Percentiles rank a stretch among this genome's conserved stretches.
Conservation (phyloP, 2,888 invertebrate species). For the Heliconius charithonia region DNA sequence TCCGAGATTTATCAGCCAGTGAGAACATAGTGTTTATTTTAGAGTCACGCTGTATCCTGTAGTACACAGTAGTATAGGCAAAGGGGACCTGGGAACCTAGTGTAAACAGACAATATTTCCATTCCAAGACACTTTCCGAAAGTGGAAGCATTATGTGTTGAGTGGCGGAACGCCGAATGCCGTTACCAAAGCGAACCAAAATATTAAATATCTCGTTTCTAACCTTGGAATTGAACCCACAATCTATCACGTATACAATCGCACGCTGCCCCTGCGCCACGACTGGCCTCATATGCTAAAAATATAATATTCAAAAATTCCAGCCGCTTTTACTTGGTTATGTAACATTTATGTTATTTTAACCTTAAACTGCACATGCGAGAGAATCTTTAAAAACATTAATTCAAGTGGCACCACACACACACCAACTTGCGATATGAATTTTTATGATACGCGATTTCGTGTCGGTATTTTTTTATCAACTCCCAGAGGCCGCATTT, state of each 20-base stretch:
- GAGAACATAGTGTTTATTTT: no score
- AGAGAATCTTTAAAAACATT: conserved; percentile 25
- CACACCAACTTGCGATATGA: conserved; percentile 33
- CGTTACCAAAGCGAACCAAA: not conserved
- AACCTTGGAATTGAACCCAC: not conserved
- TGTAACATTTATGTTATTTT: not conserved
- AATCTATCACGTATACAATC: not conserved
- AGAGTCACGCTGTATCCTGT: no score
- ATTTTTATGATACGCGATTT: conserved; percentile 43
- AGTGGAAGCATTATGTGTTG: no score
- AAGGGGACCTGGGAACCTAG: no score
- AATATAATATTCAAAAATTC: no score
- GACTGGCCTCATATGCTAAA: no score
- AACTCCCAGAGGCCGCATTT: conserved; percentile 35
- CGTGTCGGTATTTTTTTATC: conserved; percentile 41
- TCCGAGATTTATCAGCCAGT: no score
- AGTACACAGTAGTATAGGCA: no score
- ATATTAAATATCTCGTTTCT: not conserved
- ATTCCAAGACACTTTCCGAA: no score
- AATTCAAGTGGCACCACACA: conserved; percentile 40
- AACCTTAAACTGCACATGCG: not conserved
- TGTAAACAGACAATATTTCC: no score
- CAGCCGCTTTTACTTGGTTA: not conserved
- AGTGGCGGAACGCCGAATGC: no score
- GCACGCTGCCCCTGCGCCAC: no score